phyloP scores from a whole-genome alignment of 2,888 invertebrate genomes.

The Eumacrocentrus americanus region DNA sequence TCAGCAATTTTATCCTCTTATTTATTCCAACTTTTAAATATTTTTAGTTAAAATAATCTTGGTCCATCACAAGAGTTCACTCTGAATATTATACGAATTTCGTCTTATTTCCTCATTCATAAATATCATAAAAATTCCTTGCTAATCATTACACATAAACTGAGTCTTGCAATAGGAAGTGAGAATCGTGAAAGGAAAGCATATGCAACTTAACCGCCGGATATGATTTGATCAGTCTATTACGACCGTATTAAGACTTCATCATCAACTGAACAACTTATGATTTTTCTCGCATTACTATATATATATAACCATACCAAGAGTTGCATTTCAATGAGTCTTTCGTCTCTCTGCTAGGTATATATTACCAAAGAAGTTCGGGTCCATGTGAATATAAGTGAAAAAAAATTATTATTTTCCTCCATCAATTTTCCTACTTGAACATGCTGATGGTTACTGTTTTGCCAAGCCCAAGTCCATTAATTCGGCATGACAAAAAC shows the following conservation, averaged over 20 bases:
- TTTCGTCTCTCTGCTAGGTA: background rate
- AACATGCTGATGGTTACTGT: too few relatives aligned
- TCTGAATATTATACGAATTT: background rate
- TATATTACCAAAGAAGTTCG: too few relatives aligned
- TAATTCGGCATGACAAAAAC: too few relatives aligned
- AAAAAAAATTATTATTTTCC: too few relatives aligned
- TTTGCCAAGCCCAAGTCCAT: background rate
- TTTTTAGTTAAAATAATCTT: background rate
- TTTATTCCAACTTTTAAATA: background rate
- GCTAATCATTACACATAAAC: background rate
- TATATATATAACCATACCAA: background rate
- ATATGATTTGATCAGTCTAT: constrained; percentile 13
- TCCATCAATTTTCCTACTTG: too few relatives aligned
- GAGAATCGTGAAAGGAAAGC: constrained; percentile 9
- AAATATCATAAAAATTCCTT: constrained; percentile 6
- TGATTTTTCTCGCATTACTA: background rate
- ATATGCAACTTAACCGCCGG: constrained; percentile 1
- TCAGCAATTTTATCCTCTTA: background rate
- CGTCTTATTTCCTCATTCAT: background rate
- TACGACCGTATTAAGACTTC: background rate
- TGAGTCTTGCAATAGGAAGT: constrained; percentile 4
- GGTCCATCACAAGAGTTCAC: background rate
- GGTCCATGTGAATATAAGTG: too few relatives aligned
- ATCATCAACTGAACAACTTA: background rate
- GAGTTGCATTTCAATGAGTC: background rate